Evolutionary conservation across 2,888 invertebrate species (phyloP).

Genomic region (Stomorhina lunata): DNA sequence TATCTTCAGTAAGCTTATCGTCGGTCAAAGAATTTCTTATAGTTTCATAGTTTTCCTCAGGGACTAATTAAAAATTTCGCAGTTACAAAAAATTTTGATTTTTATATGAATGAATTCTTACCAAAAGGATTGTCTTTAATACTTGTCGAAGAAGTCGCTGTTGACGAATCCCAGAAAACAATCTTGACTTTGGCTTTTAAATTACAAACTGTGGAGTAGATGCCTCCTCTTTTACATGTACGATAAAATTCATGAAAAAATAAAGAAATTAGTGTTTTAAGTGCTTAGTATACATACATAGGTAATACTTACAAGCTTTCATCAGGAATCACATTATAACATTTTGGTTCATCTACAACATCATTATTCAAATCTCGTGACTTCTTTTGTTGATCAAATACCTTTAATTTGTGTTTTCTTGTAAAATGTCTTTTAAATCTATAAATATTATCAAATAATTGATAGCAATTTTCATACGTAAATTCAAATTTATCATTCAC

Average conservation of each 20-base stretch:
- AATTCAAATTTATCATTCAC: constrained; percentile 1
- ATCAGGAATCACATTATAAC: no score
- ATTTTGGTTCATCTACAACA: no score
- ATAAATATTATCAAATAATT: constrained; percentile 24
- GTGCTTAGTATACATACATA: no score
- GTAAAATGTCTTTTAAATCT: constrained; percentile 16
- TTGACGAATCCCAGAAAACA: not conserved
- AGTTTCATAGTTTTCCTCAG: not conserved
- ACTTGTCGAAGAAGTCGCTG: not conserved
- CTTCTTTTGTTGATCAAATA: no score
- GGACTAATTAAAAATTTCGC: not conserved
- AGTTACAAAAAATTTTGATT: not conserved
- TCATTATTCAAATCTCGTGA: no score
- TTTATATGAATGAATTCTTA: not conserved
- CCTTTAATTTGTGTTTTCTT: constrained; percentile 20
- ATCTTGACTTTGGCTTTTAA: no score
- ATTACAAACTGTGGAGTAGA: no score
- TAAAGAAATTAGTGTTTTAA: no score
- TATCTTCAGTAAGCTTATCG: not conserved
- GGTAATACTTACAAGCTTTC: no score
- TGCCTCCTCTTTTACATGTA: no score
- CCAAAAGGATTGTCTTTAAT: not conserved
- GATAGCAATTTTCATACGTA: constrained; percentile 15
- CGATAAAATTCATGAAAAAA: no score
- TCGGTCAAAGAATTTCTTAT: not conserved